Evolutionary conservation across 1,140 invertebrate genomes (phyloP).

Genomic region (Drosophila persimilis): DNA sequence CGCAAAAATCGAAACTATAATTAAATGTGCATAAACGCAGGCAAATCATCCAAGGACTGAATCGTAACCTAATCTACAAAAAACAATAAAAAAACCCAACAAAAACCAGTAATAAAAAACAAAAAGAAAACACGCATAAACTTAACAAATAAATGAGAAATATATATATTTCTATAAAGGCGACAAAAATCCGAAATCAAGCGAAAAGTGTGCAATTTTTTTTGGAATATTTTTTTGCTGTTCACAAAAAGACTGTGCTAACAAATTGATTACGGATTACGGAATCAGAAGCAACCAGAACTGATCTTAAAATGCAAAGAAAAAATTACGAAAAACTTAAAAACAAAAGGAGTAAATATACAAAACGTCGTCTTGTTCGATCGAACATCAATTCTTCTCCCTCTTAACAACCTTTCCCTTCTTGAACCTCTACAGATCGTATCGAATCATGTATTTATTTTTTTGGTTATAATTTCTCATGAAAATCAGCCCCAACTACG

Average conservation of each 20-base stretch:
- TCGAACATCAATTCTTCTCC: constrained; percentile 31
- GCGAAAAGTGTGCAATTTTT: constrained; percentile 42
- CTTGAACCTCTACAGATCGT: constrained; percentile 37
- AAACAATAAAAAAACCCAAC: constrained; percentile 6
- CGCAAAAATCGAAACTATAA: constrained; percentile 13
- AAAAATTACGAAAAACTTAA: constrained; percentile 24
- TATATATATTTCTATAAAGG: too few relatives aligned
- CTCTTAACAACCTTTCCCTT: constrained; percentile 40
- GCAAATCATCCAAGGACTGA: constrained; percentile 41
- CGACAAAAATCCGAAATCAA: background rate
- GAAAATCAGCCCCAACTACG: constrained; percentile 10
- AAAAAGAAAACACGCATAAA: constrained; percentile 2
- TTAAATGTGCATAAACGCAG: constrained; percentile 33
- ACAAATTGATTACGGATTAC: constrained; percentile 8
- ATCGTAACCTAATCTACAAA: constrained; percentile 15
- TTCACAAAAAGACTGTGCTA: constrained; percentile 36
- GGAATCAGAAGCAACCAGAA: constrained; percentile 23
- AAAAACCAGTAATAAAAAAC: constrained; percentile 3
- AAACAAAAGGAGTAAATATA: constrained; percentile 12
- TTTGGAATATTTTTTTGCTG: constrained; percentile 44
- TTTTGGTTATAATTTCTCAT: constrained; percentile 51
- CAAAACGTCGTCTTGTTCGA: constrained; percentile 56
- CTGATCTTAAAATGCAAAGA: constrained; percentile 44
- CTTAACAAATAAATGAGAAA: too few relatives aligned
- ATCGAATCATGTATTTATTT: constrained; percentile 42